Conservation (phyloP, 1,140 invertebrate genomes). For the Steinernema feltiae region DNA sequence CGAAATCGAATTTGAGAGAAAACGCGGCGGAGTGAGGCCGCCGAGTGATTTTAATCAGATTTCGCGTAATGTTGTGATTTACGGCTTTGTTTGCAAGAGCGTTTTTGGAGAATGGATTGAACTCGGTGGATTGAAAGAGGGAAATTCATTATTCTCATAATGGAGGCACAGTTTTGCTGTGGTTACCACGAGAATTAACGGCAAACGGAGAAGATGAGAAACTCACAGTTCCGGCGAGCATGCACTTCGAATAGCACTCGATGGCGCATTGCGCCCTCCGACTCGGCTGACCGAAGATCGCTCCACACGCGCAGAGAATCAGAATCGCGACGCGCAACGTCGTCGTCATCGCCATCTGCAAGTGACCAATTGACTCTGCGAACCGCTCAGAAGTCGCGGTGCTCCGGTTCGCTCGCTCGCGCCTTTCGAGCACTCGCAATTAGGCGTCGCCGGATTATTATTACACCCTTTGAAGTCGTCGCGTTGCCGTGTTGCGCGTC, state of each 20-base stretch:
- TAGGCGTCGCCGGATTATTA: conserved; percentile 11
- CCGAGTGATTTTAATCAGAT: no score
- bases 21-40: no score
- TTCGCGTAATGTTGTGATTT: no score
- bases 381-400: background rate
- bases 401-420: no score
- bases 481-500: background rate
- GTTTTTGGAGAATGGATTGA: no score
- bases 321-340: background rate
- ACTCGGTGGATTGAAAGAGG: no score
- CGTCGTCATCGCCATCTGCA: background rate
- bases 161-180: no score
- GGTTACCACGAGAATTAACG: no score
- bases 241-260: conserved; percentile 47
- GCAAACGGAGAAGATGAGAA: conserved; percentile 6
- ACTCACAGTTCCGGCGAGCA: conserved; percentile 36
- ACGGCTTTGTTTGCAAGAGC: no score
- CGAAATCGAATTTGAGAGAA: no score
- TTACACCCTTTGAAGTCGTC: conserved; percentile 7
- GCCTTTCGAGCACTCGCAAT: background rate
- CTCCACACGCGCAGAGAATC: background rate
- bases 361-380: background rate
- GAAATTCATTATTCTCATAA: no score
- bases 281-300: background rate
- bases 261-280: conserved; percentile 36